These are phyloP conservation scores for Bombylius major DNA, from an alignment of 2,888 invertebrate species.

Conservation along the genomic window DNA sequence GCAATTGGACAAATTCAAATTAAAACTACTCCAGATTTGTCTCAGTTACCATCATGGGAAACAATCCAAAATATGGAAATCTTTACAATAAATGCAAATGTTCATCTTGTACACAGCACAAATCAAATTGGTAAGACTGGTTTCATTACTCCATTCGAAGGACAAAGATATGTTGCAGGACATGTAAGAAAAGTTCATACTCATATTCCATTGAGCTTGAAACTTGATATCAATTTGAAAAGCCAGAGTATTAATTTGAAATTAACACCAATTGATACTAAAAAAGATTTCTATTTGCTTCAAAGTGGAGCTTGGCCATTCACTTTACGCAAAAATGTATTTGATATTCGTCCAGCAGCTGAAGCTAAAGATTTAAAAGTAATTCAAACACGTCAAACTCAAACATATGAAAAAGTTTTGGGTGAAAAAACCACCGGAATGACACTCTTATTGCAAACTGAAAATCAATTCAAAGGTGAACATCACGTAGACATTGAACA, in stretches of 20 bases:
- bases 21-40: constrained; percentile 19
- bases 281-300: constrained; percentile 40
- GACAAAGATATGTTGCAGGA: constrained; percentile 45
- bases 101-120: constrained; percentile 41
- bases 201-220: constrained; percentile 41
- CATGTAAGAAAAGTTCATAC: constrained; percentile 47
- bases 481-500: constrained; percentile 23
- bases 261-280: constrained; percentile 39
- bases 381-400: constrained; percentile 31
- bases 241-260: constrained; percentile 38
- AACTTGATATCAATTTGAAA: constrained; percentile 39
- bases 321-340: constrained; percentile 45
- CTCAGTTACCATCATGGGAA: constrained; percentile 12
- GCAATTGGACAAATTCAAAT: constrained; percentile 40
- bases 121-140: constrained; percentile 49
- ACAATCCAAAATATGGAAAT: constrained; percentile 18
- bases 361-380: constrained; percentile 39
- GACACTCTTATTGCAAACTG: constrained; percentile 42
- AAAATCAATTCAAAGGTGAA: constrained; percentile 34
- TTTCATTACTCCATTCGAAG: constrained; percentile 50
- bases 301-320: constrained; percentile 54
- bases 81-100: constrained; percentile 37
- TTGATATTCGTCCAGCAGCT: constrained; percentile 40
- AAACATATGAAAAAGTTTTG: constrained; percentile 30
- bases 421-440: constrained; percentile 42